These are phyloP conservation scores for Plodia interpunctella DNA, from an alignment of 1,140 invertebrate species.

Conservation along the genomic window DNA sequence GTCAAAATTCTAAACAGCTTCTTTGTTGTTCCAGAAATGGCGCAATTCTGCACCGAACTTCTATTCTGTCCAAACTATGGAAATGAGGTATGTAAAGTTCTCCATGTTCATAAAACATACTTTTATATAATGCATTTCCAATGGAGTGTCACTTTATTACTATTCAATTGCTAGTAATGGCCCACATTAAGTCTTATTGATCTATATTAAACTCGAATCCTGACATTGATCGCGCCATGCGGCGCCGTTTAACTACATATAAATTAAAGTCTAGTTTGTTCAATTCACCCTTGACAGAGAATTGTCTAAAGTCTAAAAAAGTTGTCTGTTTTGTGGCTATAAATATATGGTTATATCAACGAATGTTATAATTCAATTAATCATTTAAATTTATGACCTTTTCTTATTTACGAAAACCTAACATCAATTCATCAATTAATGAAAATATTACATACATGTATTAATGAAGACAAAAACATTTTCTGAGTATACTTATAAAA, in stretches of 20 bases:
- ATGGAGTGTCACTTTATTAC: constrained; percentile 34
- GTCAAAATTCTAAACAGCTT: neutral
- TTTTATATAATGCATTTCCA: constrained; percentile 7
- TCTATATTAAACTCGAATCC: constrained; percentile 47
- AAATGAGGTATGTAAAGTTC: constrained; percentile 52
- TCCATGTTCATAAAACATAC: neutral
- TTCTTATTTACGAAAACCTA: too few relatives aligned
- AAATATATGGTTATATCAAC: too few relatives aligned
- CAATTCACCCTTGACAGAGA: constrained; percentile 51
- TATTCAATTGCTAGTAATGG: constrained; percentile 61
- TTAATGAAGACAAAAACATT: too few relatives aligned
- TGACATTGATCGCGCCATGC: constrained; percentile 34
- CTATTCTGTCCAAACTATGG: constrained; percentile 63
- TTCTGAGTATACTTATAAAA: too few relatives aligned
- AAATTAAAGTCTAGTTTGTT: constrained; percentile 17
- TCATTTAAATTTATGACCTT: too few relatives aligned
- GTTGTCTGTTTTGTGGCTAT: neutral
- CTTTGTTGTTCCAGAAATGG: constrained; percentile 63
- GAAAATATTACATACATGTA: too few relatives aligned
- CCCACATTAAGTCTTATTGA: constrained; percentile 63
- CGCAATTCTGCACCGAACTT: constrained; percentile 65
- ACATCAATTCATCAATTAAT: too few relatives aligned
- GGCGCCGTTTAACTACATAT: constrained; percentile 8
- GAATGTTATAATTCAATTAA: too few relatives aligned
- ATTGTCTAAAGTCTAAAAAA: neutral